phyloP scores from a whole-genome alignment of 2,113 vertebrate genomes.

The Toxotes chatareus region DNA sequence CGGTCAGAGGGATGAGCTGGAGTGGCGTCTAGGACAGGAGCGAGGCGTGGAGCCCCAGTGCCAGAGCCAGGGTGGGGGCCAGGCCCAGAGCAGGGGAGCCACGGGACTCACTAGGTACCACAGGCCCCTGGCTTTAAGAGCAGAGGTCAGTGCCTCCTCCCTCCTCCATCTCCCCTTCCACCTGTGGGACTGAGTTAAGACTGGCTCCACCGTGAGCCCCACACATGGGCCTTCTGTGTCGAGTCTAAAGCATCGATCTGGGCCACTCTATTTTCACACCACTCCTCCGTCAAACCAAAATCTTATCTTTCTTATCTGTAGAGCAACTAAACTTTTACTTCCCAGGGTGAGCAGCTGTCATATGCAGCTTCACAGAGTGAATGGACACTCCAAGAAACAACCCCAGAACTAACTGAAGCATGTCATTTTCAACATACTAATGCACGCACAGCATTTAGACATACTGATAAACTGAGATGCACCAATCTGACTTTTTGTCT shows the following conservation, averaged over 20 bases:
- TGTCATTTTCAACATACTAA: not conserved
- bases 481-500: not conserved
- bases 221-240: slow-evolving; percentile 30
- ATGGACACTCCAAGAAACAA: slow-evolving; percentile 16
- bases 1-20: slow-evolving; percentile 96
- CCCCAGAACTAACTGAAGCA: not conserved
- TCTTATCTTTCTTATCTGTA: slow-evolving; percentile 7
- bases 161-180: slow-evolving; percentile 68
- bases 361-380: slow-evolving; percentile 26
- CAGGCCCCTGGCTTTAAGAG: slow-evolving; percentile 91
- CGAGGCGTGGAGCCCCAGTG: slow-evolving; percentile 88
- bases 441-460: not conserved
- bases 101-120: slow-evolving; percentile 92
- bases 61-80: slow-evolving; percentile 83
- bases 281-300: not conserved
- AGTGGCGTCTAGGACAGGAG: slow-evolving; percentile 92
- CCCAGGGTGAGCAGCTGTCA: not conserved
- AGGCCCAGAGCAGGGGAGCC: slow-evolving; percentile 89
- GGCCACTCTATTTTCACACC: not conserved
- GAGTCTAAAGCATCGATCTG: slow-evolving; percentile 16
- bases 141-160: slow-evolving; percentile 93
- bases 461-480: not conserved
- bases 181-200: slow-evolving; percentile 51
- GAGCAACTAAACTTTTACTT: not conserved
- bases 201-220: slow-evolving; percentile 26